Conservation (phyloP, 2,113 vertebrate genomes). For the Ammodytes dubius region DNA sequence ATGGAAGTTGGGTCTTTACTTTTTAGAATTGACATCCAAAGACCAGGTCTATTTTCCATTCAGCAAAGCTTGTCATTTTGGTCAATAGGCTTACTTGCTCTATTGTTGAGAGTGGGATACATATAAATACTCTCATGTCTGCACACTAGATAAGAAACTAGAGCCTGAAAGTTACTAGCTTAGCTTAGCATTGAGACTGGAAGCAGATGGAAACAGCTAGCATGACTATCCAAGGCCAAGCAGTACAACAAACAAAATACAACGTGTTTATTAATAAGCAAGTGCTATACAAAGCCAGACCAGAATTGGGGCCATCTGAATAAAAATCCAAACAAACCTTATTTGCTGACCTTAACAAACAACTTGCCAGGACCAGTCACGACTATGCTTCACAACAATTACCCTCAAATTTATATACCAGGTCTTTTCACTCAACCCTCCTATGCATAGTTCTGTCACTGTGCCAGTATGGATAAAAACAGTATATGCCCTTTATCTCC, state of each 20-base stretch:
- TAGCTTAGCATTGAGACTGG: neutral
- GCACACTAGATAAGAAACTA: neutral
- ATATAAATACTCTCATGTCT: neutral
- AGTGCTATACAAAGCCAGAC: neutral
- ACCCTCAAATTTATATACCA: neutral
- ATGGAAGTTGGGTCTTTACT: neutral
- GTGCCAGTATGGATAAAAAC: conserved; percentile 5
- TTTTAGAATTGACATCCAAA: neutral
- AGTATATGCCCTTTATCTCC: conserved; percentile 3
- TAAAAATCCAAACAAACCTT: no score
- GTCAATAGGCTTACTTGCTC: neutral
- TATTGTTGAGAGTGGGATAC: neutral
- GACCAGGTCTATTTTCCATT: neutral
- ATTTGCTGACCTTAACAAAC: no score
- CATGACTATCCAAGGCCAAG: neutral
- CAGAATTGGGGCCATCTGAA: neutral
- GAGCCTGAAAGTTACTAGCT: neutral
- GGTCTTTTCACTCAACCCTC: neutral
- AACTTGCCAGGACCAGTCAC: no score
- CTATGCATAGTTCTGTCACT: neutral
- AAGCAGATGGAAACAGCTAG: neutral
- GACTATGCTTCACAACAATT: neutral
- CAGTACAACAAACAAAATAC: neutral
- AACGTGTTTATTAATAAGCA: no score
- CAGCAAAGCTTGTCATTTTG: neutral